These are phyloP conservation scores for Stichodactyla mertensii DNA, from an alignment of 64 coral and sea anemone species.

Conservation along the genomic window DNA sequence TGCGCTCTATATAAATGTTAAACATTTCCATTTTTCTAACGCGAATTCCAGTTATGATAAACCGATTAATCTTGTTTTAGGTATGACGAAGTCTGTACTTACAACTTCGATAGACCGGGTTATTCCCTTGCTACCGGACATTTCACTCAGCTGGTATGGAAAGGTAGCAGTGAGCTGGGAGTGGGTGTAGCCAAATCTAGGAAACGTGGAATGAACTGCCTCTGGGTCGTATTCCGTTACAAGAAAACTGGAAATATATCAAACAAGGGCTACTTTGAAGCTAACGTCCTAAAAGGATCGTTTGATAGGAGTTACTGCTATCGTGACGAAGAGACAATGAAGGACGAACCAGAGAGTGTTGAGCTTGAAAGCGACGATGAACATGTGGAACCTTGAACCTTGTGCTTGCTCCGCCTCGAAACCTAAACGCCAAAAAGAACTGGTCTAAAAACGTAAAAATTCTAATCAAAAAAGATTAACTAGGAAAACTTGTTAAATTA, in stretches of 20 bases:
- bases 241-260: neutral
- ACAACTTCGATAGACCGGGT: conserved; percentile 13
- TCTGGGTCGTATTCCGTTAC: conserved; percentile 10
- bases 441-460: neutral
- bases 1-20: neutral
- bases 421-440: neutral
- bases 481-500: neutral
- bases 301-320: conserved; percentile 10
- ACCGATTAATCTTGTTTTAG: neutral
- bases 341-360: conserved; percentile 6
- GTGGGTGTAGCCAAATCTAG: neutral
- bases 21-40: neutral
- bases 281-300: neutral
- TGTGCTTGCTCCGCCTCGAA: neutral
- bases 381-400: neutral
- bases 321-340: neutral
- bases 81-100: conserved; percentile 22
- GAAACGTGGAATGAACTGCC: conserved; percentile 9
- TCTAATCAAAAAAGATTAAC: neutral
- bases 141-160: conserved; percentile 13
- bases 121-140: neutral
- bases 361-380: neutral
- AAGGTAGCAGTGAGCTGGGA: conserved; percentile 7
- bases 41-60: neutral
- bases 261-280: conserved; percentile 5